Conservation (phyloP, 2,888 invertebrate genomes). For the Lampropteryx suffumata region DNA sequence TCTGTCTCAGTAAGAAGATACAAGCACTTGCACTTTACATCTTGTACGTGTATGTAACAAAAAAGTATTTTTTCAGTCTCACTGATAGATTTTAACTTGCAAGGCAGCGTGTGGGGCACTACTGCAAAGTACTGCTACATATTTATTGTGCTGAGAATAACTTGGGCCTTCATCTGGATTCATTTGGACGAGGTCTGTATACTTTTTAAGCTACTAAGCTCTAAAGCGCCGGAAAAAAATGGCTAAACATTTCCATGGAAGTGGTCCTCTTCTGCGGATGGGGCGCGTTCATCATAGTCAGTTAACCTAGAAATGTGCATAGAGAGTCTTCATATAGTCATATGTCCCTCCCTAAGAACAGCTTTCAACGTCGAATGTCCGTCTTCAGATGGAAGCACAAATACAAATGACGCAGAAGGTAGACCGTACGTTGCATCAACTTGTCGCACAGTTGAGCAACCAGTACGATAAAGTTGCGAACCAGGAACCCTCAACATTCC, state of each 20-base stretch:
- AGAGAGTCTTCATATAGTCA: too few species aligned
- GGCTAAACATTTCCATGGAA: too few species aligned
- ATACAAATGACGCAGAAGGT: not conserved
- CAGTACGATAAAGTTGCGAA: not conserved
- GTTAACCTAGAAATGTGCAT: too few species aligned
- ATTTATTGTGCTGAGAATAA: conserved; percentile 52
- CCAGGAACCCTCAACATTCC: conserved; percentile 35
- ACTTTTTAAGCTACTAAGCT: not conserved
- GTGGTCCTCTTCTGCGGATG: too few species aligned
- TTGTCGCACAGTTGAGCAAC: not conserved
- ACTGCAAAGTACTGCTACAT: conserved; percentile 61
- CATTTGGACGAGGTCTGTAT: conserved; percentile 43
- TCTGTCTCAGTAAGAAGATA: not conserved
- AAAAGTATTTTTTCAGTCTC: conserved; percentile 42
- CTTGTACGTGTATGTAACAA: not conserved
- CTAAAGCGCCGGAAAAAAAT: too few species aligned
- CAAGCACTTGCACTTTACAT: not conserved
- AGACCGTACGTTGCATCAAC: conserved; percentile 3
- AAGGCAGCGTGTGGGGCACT: conserved; percentile 58
- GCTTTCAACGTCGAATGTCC: too few species aligned
- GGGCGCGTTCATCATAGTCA: too few species aligned
- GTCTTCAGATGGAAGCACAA: conserved; percentile 5
- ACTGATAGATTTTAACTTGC: conserved; percentile 52
- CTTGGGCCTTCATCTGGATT: conserved; percentile 57
- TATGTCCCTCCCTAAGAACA: too few species aligned